Conservation (phyloP, 2,113 vertebrate genomes). For the Brevimyrus niger region DNA sequence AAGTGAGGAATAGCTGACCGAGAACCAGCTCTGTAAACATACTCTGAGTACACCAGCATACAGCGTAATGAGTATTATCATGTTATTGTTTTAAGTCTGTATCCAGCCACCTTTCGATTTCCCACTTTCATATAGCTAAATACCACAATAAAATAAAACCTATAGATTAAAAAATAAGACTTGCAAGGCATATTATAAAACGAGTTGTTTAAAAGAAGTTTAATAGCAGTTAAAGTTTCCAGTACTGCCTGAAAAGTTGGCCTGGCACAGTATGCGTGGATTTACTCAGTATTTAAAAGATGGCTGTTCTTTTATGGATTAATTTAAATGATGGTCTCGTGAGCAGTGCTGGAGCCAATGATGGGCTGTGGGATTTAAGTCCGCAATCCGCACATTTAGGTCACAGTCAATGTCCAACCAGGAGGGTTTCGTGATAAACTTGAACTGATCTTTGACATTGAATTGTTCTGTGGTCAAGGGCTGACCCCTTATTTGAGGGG, state of each 20-base stretch:
- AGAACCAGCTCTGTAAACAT: not conserved
- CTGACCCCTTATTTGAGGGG: not conserved
- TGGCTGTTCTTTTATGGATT: not conserved
- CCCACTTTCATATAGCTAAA: not conserved
- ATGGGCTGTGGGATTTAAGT: not conserved
- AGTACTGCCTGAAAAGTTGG: not conserved
- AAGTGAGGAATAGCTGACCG: not conserved
- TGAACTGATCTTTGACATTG: slow-evolving; percentile 6
- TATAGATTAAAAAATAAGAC: not conserved
- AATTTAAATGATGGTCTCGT: not conserved
- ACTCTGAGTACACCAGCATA: not conserved
- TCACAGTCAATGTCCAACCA: too few relatives aligned
- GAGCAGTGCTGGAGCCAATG: not conserved
- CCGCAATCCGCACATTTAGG: not conserved
- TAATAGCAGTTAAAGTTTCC: not conserved
- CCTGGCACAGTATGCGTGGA: not conserved
- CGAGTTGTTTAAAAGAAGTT: not conserved
- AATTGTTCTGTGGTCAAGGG: not conserved
- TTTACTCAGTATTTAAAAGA: not conserved
- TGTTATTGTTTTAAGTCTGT: not conserved
- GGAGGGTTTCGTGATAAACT: not conserved
- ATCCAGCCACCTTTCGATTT: not conserved
- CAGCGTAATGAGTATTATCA: not conserved
- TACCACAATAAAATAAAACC: not conserved
- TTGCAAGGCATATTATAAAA: not conserved